Evolutionary conservation across 2,797 vertebrate species (phyloP).

Genomic region (Acrossocheilus wenchowensis): DNA sequence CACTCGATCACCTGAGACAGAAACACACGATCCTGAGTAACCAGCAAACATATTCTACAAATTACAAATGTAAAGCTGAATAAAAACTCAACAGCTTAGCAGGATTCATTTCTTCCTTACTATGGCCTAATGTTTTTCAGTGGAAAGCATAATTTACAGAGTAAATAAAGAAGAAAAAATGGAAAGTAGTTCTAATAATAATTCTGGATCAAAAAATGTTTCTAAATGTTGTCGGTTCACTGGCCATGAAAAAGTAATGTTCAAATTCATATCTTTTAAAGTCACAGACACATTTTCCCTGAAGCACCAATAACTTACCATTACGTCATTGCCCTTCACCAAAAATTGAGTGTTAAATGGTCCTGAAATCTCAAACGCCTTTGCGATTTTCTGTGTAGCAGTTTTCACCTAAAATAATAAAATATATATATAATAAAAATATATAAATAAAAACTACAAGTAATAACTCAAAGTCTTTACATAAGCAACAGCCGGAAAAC

Average conservation of each 20-base stretch:
- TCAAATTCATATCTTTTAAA: slow-evolving; percentile 52
- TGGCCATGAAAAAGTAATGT: slow-evolving; percentile 29
- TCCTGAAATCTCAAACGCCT: slow-evolving; percentile 92
- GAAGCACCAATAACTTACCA: slow-evolving; percentile 82
- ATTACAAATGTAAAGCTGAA: neutral
- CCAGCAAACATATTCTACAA: slow-evolving; percentile 3
- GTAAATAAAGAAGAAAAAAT: neutral
- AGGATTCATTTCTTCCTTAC: neutral
- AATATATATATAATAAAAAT: neutral
- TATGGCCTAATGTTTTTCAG: neutral
- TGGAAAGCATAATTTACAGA: neutral
- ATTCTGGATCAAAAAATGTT: neutral
- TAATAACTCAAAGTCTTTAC: slow-evolving; percentile 41
- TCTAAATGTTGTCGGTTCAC: neutral
- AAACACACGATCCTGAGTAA: neutral
- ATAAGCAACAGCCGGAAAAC: slow-evolving; percentile 22
- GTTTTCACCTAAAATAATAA: slow-evolving; percentile 83
- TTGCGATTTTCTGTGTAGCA: slow-evolving; percentile 89
- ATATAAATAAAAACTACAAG: slow-evolving; percentile 11
- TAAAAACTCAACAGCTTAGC: too few species aligned
- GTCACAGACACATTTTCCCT: slow-evolving; percentile 40
- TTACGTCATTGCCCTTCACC: slow-evolving; percentile 92
- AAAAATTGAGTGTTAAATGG: slow-evolving; percentile 97
- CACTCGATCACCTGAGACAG: slow-evolving; percentile 91
- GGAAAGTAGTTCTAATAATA: neutral